These are phyloP conservation scores for Phthorimaea operculella DNA, from an alignment of 1,140 invertebrate species.

Conservation along the genomic window DNA sequence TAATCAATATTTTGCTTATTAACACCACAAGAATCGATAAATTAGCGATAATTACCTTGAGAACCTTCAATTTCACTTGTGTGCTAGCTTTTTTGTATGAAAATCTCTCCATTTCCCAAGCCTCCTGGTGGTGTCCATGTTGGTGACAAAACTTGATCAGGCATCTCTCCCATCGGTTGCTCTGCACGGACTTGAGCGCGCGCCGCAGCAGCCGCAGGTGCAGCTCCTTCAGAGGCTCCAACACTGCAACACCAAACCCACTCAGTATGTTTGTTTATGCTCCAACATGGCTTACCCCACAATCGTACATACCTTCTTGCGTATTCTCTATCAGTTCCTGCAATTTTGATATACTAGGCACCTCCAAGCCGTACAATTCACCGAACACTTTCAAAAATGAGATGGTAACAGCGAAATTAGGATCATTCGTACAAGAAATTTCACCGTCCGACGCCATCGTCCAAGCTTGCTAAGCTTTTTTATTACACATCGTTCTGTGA, in stretches of 20 bases:
- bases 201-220: constrained; percentile 91
- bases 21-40: too few species aligned
- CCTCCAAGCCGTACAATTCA: constrained; percentile 78
- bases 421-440: constrained; percentile 90
- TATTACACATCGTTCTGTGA: constrained; percentile 51
- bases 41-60: constrained; percentile 73
- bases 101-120: constrained; percentile 96
- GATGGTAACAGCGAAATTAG: constrained; percentile 96
- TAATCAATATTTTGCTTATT: too few species aligned
- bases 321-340: constrained; percentile 90
- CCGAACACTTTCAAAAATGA: constrained; percentile 92
- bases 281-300: constrained; percentile 37
- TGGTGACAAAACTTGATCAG: constrained; percentile 92
- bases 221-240: constrained; percentile 81
- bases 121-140: constrained; percentile 87
- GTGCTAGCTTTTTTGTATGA: constrained; percentile 93
- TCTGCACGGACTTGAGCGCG: constrained; percentile 83
- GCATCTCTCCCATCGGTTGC: constrained; percentile 91
- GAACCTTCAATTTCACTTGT: constrained; percentile 85
- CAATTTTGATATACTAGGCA: constrained; percentile 82
- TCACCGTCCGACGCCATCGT: constrained; percentile 88
- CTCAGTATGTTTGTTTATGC: constrained; percentile 50
- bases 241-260: constrained; percentile 75
- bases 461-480: constrained; percentile 57
- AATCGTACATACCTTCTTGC: constrained; percentile 77